Evolutionary conservation across 2,113 vertebrate genomes (phyloP).

Genomic region (Numida meleagris): DNA sequence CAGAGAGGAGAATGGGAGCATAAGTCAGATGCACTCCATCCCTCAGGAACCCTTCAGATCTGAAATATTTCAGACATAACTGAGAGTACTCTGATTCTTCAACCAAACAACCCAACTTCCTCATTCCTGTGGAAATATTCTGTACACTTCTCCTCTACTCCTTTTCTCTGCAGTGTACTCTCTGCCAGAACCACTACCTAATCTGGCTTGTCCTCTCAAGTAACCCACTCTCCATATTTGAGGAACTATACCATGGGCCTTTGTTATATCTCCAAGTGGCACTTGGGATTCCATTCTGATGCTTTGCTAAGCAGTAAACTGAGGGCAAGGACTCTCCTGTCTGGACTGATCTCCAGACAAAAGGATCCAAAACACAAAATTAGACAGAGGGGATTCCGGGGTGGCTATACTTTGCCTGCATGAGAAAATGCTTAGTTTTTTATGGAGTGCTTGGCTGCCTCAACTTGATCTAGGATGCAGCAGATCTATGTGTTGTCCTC

Average conservation of each 20-base stretch:
- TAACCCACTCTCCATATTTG: neutral
- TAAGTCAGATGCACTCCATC: neutral
- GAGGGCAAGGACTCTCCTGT: neutral
- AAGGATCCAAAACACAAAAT: neutral
- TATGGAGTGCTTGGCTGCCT: neutral
- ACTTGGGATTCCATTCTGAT: constrained; percentile 41
- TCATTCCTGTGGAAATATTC: constrained; percentile 9
- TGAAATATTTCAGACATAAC: constrained; percentile 11
- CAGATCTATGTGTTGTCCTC: neutral
- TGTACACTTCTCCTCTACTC: neutral
- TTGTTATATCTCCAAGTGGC: constrained; percentile 34
- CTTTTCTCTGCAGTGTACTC: neutral
- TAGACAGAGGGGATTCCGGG: neutral
- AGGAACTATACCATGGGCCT: neutral
- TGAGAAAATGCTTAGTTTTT: neutral
- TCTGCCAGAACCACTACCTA: neutral
- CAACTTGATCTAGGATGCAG: neutral
- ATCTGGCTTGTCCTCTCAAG: neutral
- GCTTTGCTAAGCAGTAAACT: neutral
- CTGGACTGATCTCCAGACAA: neutral
- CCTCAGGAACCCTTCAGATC: neutral
- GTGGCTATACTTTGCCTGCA: neutral
- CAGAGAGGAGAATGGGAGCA: neutral
- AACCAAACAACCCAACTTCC: neutral
- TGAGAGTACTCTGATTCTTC: neutral